Base-by-base conservation (phyloP, 2,888 invertebrate genomes). In the Heliconius ismenius region DNA sequence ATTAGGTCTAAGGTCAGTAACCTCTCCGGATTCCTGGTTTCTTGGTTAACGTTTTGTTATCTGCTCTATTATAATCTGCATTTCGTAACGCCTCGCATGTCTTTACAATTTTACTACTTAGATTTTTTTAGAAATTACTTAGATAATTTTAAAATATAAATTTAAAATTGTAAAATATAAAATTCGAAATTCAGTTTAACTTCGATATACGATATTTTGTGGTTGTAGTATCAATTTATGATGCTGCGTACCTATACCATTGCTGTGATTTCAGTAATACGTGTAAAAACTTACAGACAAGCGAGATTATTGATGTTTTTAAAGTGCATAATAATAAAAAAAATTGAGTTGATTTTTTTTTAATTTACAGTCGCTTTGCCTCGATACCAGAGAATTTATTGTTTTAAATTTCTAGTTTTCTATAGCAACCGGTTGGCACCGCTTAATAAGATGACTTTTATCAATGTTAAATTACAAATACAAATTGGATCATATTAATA, bases 1-100 rank as follows among this genome's bases (percentile, higher is more conserved):
- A 75, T 73, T 75, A 39, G 39, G 39, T 32, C 32, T 32, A 32
- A 64, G 79, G 82, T 81, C 81, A 73, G 79, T 81, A 74, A 82
- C 79, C 82, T 79, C 70, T 58, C 70, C 63, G 63, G 73, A 79
- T 77, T 80, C 80, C 79, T 80, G 78, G 77, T 73, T 78, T 64
- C 73, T 76, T 76, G 69, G 75, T 78, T 63, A 77, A 70, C 24
- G 60, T 76, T 77, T 79, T 77, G 78, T 82, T 81, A 82, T 81
- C 82, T 82, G 69, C 73, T 62, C 75, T 77, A 78, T 75, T 76
- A 74, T 79, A 78, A 78, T 77, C 80, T 77, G 54, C 28, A 49
- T 79, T 79, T 75, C 75, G 54, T 62, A 79, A 79, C 74, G 70
- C 69, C 75, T 77, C 64, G 62, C 65, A 65, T 67, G 49, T 65